Conservation (phyloP, 2,888 invertebrate genomes). For the Eurytoma adleriae region DNA sequence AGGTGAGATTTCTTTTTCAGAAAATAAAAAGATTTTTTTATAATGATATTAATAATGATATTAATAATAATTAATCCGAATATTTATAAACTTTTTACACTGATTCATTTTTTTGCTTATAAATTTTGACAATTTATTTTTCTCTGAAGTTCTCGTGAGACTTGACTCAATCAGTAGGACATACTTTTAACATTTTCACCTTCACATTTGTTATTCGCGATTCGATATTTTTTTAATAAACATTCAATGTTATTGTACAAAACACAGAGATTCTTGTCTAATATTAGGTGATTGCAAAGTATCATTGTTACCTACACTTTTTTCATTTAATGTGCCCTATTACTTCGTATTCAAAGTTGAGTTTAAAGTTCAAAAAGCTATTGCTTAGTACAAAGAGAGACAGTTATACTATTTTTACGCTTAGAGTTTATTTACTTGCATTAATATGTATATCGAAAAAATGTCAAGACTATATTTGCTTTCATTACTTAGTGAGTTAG, state of each 20-base stretch:
- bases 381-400: slow-evolving; percentile 73
- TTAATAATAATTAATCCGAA: slow-evolving; percentile 5
- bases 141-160: slow-evolving; percentile 48
- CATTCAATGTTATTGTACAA: slow-evolving; percentile 56
- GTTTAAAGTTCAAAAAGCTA: slow-evolving; percentile 70
- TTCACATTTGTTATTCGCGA: slow-evolving; percentile 44
- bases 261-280: slow-evolving; percentile 71
- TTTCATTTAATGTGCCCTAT: slow-evolving; percentile 39
- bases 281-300: slow-evolving; percentile 72
- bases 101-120: slow-evolving; percentile 11
- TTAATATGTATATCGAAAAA: slow-evolving; percentile 67
- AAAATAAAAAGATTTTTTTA: slow-evolving; percentile 45
- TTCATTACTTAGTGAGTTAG: slow-evolving; percentile 69
- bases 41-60: slow-evolving; percentile 10
- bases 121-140: slow-evolving; percentile 40
- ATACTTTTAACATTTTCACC: slow-evolving; percentile 47
- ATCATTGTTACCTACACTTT: slow-evolving; percentile 37
- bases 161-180: slow-evolving; percentile 38
- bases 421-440: slow-evolving; percentile 68
- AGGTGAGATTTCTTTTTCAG: slow-evolving; percentile 14
- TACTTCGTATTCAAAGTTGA: slow-evolving; percentile 68
- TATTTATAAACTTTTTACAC: slow-evolving; percentile 50
- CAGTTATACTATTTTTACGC: slow-evolving; percentile 69
- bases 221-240: slow-evolving; percentile 38
- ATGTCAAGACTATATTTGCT: slow-evolving; percentile 70